Percentiles rank a stretch among this genome's conserved stretches.
phyloP scores from a whole-genome alignment of 2,888 invertebrate genomes.

The Ectemnius continuus region DNA sequence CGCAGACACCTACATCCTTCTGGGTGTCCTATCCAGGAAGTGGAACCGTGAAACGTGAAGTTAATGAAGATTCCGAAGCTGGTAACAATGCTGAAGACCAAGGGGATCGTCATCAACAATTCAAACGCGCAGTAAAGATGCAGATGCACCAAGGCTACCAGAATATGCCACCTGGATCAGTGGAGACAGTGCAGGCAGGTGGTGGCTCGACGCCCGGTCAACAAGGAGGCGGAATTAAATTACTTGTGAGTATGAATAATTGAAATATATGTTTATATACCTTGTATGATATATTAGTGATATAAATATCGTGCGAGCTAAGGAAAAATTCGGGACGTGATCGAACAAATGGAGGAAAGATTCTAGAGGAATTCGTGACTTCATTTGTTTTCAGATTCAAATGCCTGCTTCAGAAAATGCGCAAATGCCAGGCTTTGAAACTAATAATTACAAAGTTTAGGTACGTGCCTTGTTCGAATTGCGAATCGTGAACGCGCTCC shows the following conservation, averaged over 20 bases:
- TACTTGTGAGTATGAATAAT: constrained; percentile 67
- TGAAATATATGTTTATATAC: neutral
- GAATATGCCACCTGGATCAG: constrained; percentile 72
- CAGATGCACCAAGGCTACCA: constrained; percentile 75
- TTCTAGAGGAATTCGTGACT: constrained; percentile 26
- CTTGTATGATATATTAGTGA: neutral
- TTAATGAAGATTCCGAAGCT: constrained; percentile 35
- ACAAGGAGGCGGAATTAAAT: constrained; percentile 73
- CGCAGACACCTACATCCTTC: constrained; percentile 58
- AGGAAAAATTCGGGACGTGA: neutral
- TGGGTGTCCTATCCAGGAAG: constrained; percentile 63
- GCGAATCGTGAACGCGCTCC: constrained; percentile 40
- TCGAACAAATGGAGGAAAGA: neutral
- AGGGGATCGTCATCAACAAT: constrained; percentile 8
- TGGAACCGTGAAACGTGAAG: constrained; percentile 54
- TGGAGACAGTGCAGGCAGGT: constrained; percentile 73
- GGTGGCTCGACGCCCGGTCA: constrained; percentile 71
- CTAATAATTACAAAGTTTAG: constrained; percentile 51
- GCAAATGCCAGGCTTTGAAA: constrained; percentile 57
- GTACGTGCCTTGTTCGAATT: constrained; percentile 35
- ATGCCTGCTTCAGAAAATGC: constrained; percentile 67
- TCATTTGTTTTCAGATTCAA: constrained; percentile 73
- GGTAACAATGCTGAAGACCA: constrained; percentile 10
- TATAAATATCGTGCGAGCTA: neutral
- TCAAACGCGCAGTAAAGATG: constrained; percentile 69